Percentiles rank a stretch among this genome's conserved stretches.
phyloP scores from a whole-genome alignment of 2,797 vertebrate species.

The Taenioides sp. region DNA sequence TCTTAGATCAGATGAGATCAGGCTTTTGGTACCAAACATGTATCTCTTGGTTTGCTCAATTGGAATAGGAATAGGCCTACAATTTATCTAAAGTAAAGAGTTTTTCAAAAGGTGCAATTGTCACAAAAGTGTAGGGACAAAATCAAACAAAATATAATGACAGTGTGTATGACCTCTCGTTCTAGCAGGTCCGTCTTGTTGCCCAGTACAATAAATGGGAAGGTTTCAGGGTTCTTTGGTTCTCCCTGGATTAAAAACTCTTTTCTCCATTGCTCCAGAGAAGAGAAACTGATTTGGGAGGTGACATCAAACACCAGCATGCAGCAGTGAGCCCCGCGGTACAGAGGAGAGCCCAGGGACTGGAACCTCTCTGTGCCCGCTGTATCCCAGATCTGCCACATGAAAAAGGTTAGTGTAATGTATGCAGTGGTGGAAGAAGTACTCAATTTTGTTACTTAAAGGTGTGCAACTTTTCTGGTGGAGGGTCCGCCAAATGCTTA shows the following conservation, averaged over 20 bases:
- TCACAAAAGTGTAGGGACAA: neutral
- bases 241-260: constrained; percentile 72
- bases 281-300: constrained; percentile 59
- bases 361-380: constrained; percentile 75
- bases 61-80: neutral
- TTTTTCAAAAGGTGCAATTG: neutral
- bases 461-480: no score
- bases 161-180: constrained; percentile 40
- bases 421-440: no score
- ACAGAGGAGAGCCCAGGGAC: constrained; percentile 67
- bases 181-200: constrained; percentile 73
- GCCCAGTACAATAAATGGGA: constrained; percentile 72
- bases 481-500: no score
- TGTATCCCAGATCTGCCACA: constrained; percentile 74
- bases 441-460: no score
- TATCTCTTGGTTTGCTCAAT: neutral
- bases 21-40: neutral
- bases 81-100: neutral
- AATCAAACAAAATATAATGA: neutral
- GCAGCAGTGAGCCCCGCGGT: constrained; percentile 72
- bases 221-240: constrained; percentile 51
- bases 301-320: constrained; percentile 77
- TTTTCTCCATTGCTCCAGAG: constrained; percentile 67
- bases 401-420: neutral
- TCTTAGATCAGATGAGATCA: no score